Evolutionary conservation across 2,888 invertebrate species (phyloP).

Genomic region (Pandemis cinnamomeana): DNA sequence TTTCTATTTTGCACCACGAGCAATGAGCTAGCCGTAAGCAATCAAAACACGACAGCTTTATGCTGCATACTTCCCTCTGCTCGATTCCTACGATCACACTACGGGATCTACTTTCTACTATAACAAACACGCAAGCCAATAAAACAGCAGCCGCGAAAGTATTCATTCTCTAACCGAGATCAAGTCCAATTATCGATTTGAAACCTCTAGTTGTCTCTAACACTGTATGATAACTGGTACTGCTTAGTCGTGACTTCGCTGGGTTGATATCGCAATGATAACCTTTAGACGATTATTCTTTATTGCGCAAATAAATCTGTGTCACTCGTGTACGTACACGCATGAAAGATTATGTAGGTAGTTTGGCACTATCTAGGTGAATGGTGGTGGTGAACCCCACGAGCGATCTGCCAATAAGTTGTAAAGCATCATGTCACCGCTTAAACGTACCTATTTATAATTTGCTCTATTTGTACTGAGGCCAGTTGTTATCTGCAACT

Average conservation of each 20-base stretch:
- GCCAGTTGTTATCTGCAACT: no score
- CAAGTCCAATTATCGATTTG: slow-evolving; percentile 15
- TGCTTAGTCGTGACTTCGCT: slow-evolving; percentile 65
- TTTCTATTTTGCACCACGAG: slow-evolving; percentile 70
- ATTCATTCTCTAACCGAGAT: slow-evolving; percentile 33
- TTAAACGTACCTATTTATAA: no score
- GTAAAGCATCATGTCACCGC: no score
- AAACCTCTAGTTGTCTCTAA: slow-evolving; percentile 43
- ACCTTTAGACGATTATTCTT: slow-evolving; percentile 63
- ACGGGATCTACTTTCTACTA: slow-evolving; percentile 40
- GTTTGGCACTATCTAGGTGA: not conserved
- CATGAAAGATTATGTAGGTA: not conserved
- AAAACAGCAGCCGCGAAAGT: slow-evolving; percentile 42
- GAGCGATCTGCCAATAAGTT: no score
- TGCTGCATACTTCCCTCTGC: slow-evolving; percentile 67
- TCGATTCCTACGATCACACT: slow-evolving; percentile 50
- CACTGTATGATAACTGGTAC: slow-evolving; percentile 57
- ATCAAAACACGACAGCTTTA: slow-evolving; percentile 69
- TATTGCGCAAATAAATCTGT: slow-evolving; percentile 53
- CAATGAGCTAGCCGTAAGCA: slow-evolving; percentile 72
- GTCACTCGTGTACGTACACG: slow-evolving; percentile 12
- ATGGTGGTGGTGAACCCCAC: no score
- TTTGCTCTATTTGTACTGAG: no score
- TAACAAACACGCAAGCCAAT: slow-evolving; percentile 45
- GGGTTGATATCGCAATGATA: slow-evolving; percentile 67